Evolutionary conservation across 2,888 invertebrate species (phyloP).

Genomic region (Melinaea marsaeus): DNA sequence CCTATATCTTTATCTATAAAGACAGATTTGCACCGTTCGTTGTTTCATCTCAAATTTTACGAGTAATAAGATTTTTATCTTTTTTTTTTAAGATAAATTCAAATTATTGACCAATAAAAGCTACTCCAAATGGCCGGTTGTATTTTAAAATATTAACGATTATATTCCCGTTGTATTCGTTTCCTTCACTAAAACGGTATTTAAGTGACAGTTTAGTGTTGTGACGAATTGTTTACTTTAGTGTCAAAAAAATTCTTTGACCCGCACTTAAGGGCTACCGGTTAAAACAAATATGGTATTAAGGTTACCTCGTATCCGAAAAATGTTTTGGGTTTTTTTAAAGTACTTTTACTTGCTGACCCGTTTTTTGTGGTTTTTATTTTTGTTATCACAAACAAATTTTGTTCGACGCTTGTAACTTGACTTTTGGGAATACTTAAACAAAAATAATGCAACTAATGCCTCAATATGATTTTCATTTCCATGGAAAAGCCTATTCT

Average conservation of each 20-base stretch:
- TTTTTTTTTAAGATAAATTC: slow-evolving; percentile 13
- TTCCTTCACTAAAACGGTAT: slow-evolving; percentile 32
- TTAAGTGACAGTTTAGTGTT: slow-evolving; percentile 22
- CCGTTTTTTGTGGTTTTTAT: neutral
- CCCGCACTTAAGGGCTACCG: slow-evolving; percentile 31
- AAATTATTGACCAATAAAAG: slow-evolving; percentile 19
- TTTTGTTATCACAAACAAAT: neutral
- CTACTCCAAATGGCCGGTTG: slow-evolving; percentile 16
- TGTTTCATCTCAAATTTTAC: slow-evolving; percentile 21
- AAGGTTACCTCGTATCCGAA: neutral
- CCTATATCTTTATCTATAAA: slow-evolving; percentile 16
- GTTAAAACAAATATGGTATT: slow-evolving; percentile 14
- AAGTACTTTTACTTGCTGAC: slow-evolving; percentile 2
- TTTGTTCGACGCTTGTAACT: neutral
- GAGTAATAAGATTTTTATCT: slow-evolving; percentile 24
- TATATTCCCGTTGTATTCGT: slow-evolving; percentile 20
- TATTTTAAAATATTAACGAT: slow-evolving; percentile 20
- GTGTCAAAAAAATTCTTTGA: slow-evolving; percentile 32
- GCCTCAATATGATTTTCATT: too few relatives aligned
- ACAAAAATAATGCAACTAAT: too few relatives aligned
- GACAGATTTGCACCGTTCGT: slow-evolving; percentile 18
- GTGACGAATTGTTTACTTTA: slow-evolving; percentile 30
- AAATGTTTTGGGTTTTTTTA: neutral
- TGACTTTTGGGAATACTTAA: neutral
- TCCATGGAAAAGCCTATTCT: too few relatives aligned